Base-by-base conservation (phyloP, 2,888 invertebrate genomes). In the Tiliacea aurago region DNA sequence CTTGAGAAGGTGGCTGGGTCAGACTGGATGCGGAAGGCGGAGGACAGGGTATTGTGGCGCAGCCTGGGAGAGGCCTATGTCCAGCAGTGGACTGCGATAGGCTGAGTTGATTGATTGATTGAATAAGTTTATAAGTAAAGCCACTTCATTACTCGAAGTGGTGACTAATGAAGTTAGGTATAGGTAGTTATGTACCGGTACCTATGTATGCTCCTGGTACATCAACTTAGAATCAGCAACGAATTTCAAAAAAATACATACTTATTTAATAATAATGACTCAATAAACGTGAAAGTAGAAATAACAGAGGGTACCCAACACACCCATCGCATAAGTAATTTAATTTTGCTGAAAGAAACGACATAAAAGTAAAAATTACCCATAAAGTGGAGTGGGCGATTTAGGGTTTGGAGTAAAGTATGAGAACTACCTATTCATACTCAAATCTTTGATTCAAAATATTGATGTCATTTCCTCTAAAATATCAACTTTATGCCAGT, bases 291-390 rank as follows among this genome's bases (percentile, higher is more conserved):
- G 49, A 73, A 68, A 49, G 67, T 53, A 58, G 65, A 73, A 78
- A 76, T 81, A 73, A 62, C 51, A 62, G 62, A 13, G 49, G 43
- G 47, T 43, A 61, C 43, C 28, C 33, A 74, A 61, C 41, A 76
- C 73, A 63, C 82, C 65, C 80, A 76, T 80, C 83, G 84, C 84
- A 84, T 88, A 88, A 87, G 89, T 91, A 93, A 93, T 92, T 93
- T 93, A 92, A 93, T 93, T 93, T 92, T 83, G 90, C 90, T 90
- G 90, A 92, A 91, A 92, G 91, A 90, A 91, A 90, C 89, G 90
- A 87, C 90, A 91, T 93, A 91, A 93, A 93, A 91, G 89, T 93
- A 90, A 93, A 93, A 92, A 92, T 91, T 91, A 90, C 85, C 88
- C 89, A 89, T 93, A 92, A 93, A 92, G 83, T 84, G 88, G 89